These are phyloP conservation scores for Pristionchus exspectatus DNA, from an alignment of 2,888 invertebrate species.

Conservation along the genomic window DNA sequence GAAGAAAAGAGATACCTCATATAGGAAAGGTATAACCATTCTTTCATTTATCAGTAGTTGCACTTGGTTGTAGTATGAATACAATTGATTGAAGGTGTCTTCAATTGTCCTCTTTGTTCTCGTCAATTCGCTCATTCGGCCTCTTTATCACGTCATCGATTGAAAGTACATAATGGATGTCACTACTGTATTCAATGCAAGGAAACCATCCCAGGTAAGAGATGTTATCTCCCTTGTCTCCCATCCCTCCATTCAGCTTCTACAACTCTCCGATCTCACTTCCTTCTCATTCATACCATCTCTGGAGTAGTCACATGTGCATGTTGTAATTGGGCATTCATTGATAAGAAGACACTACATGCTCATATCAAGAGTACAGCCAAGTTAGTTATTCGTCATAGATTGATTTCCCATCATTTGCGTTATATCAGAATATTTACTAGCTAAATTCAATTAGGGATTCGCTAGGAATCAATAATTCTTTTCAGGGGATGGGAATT, in stretches of 20 bases:
- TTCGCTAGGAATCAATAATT: neutral
- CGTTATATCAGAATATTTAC: neutral
- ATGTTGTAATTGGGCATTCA: conserved; percentile 72
- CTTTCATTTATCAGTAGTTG: neutral
- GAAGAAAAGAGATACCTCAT: neutral
- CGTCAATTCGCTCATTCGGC: conserved; percentile 70
- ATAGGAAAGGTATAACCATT: neutral
- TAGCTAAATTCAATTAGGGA: neutral
- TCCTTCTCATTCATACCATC: conserved; percentile 60
- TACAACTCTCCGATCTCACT: conserved; percentile 57
- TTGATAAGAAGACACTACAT: conserved; percentile 62
- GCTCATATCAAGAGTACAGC: conserved; percentile 46
- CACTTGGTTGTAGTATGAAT: neutral
- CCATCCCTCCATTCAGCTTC: neutral
- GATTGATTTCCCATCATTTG: neutral
- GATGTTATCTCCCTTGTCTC: neutral
- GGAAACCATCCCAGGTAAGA: conserved; percentile 20
- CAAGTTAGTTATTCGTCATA: neutral
- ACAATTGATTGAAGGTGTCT: neutral
- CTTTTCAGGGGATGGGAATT: neutral
- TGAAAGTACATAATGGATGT: conserved; percentile 70
- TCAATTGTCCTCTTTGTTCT: conserved; percentile 57
- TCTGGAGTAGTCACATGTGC: conserved; percentile 68
- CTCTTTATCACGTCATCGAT: conserved; percentile 67
- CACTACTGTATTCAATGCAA: conserved; percentile 65